Percentiles rank a stretch among this genome's conserved stretches.
phyloP scores from a whole-genome alignment of 2,888 invertebrate species.

The Orthonychiurus folsomi region DNA sequence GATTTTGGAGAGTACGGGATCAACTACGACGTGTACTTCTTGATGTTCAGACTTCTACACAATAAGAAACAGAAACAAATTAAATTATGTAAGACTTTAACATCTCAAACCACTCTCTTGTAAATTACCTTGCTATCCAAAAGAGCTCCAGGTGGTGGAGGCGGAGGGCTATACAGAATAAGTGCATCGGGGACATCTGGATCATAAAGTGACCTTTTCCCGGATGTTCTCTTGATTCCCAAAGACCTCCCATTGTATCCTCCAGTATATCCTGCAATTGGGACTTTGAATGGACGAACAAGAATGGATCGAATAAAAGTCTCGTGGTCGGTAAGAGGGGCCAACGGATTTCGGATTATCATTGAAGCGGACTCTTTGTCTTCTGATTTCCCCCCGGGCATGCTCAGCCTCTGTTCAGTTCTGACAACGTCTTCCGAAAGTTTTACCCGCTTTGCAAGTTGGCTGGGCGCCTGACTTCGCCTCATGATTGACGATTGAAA shows the following conservation, averaged over 20 bases:
- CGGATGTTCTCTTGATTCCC: slow-evolving; percentile 60
- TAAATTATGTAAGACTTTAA: not conserved
- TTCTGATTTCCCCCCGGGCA: not conserved
- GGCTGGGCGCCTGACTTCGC: slow-evolving; percentile 37
- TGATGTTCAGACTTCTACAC: slow-evolving; percentile 49
- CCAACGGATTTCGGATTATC: slow-evolving; percentile 20
- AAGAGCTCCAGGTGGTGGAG: slow-evolving; percentile 74
- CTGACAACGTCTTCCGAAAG: slow-evolving; percentile 13
- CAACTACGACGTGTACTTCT: slow-evolving; percentile 92
- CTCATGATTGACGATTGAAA: slow-evolving; percentile 35
- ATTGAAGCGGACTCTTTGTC: slow-evolving; percentile 10
- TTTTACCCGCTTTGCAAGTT: slow-evolving; percentile 27
- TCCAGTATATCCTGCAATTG: slow-evolving; percentile 78
- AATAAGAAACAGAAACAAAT: slow-evolving; percentile 15
- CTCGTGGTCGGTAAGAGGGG: slow-evolving; percentile 51
- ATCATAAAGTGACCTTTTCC: slow-evolving; percentile 70
- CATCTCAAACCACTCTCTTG: not conserved
- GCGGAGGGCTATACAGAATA: slow-evolving; percentile 75
- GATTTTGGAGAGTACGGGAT: slow-evolving; percentile 80
- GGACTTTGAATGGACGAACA: slow-evolving; percentile 78
- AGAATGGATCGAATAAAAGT: slow-evolving; percentile 71
- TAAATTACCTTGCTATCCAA: slow-evolving; percentile 51
- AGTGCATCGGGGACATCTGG: slow-evolving; percentile 86
- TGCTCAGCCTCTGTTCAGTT: not conserved
- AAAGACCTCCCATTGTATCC: slow-evolving; percentile 63